Evolutionary conservation across 2,888 invertebrate genomes (phyloP).

Genomic region (Adela reaumurella): DNA sequence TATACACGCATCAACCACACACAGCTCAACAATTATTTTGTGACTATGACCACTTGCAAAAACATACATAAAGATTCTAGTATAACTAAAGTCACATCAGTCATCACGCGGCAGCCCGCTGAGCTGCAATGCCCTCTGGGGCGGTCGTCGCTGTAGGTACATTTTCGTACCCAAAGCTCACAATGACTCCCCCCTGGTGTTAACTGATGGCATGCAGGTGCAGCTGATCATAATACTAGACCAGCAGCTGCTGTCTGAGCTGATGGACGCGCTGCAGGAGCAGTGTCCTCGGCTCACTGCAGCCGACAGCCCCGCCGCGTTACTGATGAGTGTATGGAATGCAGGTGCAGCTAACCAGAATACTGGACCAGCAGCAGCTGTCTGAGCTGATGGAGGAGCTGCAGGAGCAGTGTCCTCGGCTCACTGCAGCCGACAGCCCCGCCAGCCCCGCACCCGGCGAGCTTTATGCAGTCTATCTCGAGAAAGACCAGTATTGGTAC

Average conservation of each 20-base stretch:
- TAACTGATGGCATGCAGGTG: constrained; percentile 22
- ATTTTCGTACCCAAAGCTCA: too few species aligned
- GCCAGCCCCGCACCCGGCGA: constrained; percentile 51
- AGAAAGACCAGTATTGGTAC: constrained; percentile 67
- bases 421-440: constrained; percentile 42
- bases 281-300: constrained; percentile 54
- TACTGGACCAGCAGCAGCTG: constrained; percentile 30
- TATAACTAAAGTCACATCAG: too few species aligned
- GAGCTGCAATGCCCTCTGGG: too few species aligned
- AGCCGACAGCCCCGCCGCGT: constrained; percentile 27
- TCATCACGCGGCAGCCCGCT: too few species aligned
- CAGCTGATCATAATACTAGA: constrained; percentile 32
- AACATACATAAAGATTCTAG: too few species aligned
- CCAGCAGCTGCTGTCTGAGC: constrained; percentile 40
- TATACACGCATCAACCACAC: too few species aligned
- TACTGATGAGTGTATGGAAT: constrained; percentile 1
- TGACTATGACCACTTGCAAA: too few species aligned
- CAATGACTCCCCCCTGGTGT: too few species aligned
- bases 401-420: constrained; percentile 57
- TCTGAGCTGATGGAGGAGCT: constrained; percentile 63
- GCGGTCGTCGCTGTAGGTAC: too few species aligned
- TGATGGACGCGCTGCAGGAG: constrained; percentile 66
- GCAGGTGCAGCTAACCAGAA: constrained; percentile 41
- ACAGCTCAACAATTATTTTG: too few species aligned
- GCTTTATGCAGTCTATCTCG: constrained; percentile 65